Evolutionary conservation across 2,888 invertebrate species (phyloP).

Genomic region (Drosophila atripex): DNA sequence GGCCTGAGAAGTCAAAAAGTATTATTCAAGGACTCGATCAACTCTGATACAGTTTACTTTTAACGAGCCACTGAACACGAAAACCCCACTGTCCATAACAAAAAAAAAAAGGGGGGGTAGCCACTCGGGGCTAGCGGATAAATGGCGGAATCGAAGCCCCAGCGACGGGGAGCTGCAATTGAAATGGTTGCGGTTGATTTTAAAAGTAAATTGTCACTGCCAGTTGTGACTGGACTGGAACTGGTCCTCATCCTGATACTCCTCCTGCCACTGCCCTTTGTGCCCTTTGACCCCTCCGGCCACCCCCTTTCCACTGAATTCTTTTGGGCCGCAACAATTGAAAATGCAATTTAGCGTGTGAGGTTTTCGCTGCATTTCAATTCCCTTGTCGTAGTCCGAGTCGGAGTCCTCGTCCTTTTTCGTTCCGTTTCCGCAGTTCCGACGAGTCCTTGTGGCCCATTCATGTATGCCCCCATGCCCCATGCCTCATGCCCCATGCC

Average conservation of each 20-base stretch:
- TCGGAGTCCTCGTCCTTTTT: conserved; percentile 4
- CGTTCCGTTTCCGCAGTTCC: conserved; percentile 8
- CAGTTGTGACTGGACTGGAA: conserved; percentile 9
- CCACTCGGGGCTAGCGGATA: no score
- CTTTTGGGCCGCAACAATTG: conserved; percentile 35
- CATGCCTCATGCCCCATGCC: neutral
- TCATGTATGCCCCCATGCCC: neutral
- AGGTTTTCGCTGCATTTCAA: conserved; percentile 27
- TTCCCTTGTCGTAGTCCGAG: conserved; percentile 10
- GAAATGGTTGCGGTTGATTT: conserved; percentile 62
- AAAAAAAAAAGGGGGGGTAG: no score
- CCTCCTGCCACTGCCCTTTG: neutral
- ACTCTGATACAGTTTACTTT: neutral
- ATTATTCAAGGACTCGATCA: neutral
- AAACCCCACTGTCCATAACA: no score
- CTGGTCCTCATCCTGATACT: neutral
- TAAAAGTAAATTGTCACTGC: conserved; percentile 57
- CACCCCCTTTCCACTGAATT: neutral
- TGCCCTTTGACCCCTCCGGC: neutral
- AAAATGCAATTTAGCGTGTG: conserved; percentile 58
- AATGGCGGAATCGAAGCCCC: neutral
- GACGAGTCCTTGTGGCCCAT: conserved; percentile 2
- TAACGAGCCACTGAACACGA: neutral
- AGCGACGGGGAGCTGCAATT: conserved; percentile 38
- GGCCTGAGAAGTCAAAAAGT: neutral